A percentile compares a stretch with the other conserved stretches of the same genome.
phyloP scores from a whole-genome alignment of 2,797 vertebrate species.

The Thalassophryne amazonica region DNA sequence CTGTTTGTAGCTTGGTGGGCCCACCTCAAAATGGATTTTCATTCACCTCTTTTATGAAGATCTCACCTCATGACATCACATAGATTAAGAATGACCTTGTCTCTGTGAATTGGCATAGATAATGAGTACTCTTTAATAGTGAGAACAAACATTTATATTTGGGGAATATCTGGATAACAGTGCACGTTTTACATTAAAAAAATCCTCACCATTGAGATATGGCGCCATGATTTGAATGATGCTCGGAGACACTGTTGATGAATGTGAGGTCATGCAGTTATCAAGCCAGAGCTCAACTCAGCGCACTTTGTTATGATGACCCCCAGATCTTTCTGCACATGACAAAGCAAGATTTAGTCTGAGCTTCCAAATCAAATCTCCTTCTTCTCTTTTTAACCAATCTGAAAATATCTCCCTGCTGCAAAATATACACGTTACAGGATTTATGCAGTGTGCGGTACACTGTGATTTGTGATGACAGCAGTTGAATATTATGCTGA shows the following conservation, averaged over 20 bases:
- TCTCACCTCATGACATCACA: too few relatives aligned
- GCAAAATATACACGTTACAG: slow-evolving; percentile 53
- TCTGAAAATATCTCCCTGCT: slow-evolving; percentile 43
- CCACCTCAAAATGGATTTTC: too few relatives aligned
- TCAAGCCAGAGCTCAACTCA: slow-evolving; percentile 4
- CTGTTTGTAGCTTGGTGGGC: too few relatives aligned
- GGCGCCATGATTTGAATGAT: too few relatives aligned
- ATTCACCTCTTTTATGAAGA: too few relatives aligned
- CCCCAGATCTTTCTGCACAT: slow-evolving; percentile 28
- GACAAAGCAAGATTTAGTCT: slow-evolving; percentile 22
- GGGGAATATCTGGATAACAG: too few relatives aligned
- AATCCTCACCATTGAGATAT: too few relatives aligned
- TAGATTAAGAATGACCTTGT: too few relatives aligned
- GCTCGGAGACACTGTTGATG: slow-evolving; percentile 2
- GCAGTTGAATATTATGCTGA: slow-evolving; percentile 64
- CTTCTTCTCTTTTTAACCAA: slow-evolving; percentile 40
- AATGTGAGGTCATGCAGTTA: slow-evolving; percentile 22
- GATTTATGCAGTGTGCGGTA: slow-evolving; percentile 35
- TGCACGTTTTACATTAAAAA: too few relatives aligned
- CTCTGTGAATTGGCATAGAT: too few relatives aligned
- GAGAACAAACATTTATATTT: too few relatives aligned
- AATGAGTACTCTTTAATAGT: too few relatives aligned
- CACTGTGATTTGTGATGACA: slow-evolving; percentile 63
- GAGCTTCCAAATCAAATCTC: slow-evolving; percentile 41
- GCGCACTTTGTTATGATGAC: slow-evolving; percentile 5